Percentiles rank a stretch among this genome's conserved stretches.
These are phyloP conservation scores for Caenorhabditis sinica DNA, from an alignment of 2,888 invertebrate genomes.

Conservation along the genomic window DNA sequence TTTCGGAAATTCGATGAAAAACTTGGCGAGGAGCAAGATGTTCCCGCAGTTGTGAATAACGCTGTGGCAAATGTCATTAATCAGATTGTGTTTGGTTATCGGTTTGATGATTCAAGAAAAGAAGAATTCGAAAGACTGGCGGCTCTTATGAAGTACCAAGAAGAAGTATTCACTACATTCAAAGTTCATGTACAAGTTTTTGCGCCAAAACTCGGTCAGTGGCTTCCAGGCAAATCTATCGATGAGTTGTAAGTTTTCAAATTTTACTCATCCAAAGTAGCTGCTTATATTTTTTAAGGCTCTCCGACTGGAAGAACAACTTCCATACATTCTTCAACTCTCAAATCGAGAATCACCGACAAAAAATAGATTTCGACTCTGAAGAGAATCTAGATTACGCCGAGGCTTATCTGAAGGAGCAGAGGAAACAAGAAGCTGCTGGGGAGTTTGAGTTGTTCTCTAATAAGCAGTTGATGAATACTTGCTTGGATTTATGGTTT, in stretches of 20 bases:
- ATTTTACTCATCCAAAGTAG: not conserved
- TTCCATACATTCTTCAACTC: conserved; percentile 60
- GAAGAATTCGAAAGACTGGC: conserved; percentile 35
- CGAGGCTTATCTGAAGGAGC: conserved; percentile 69
- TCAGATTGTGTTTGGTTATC: conserved; percentile 64
- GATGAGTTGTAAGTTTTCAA: conserved; percentile 32
- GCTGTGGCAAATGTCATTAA: conserved; percentile 63
- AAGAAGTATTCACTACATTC: not conserved
- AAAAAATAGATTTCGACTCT: conserved; percentile 48
- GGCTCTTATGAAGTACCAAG: conserved; percentile 39
- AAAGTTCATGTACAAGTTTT: conserved; percentile 34
- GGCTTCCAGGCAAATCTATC: conserved; percentile 33
- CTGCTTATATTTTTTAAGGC: not conserved
- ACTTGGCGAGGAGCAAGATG: conserved; percentile 37
- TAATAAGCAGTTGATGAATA: conserved; percentile 53
- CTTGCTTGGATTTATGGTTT: conserved; percentile 53
- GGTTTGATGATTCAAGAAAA: conserved; percentile 54
- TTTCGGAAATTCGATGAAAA: conserved; percentile 31
- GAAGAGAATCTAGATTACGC: conserved; percentile 60
- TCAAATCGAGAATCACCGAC: conserved; percentile 60
- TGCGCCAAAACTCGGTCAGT: conserved; percentile 10
- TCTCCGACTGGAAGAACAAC: conserved; percentile 27
- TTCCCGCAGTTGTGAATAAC: conserved; percentile 38
- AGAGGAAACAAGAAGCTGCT: conserved; percentile 50
- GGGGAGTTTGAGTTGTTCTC: conserved; percentile 60